Percentiles rank a stretch among this genome's conserved stretches.
These are phyloP conservation scores for Struthidea cinerea DNA, from an alignment of 2,113 vertebrate species.

Conservation along the genomic window DNA sequence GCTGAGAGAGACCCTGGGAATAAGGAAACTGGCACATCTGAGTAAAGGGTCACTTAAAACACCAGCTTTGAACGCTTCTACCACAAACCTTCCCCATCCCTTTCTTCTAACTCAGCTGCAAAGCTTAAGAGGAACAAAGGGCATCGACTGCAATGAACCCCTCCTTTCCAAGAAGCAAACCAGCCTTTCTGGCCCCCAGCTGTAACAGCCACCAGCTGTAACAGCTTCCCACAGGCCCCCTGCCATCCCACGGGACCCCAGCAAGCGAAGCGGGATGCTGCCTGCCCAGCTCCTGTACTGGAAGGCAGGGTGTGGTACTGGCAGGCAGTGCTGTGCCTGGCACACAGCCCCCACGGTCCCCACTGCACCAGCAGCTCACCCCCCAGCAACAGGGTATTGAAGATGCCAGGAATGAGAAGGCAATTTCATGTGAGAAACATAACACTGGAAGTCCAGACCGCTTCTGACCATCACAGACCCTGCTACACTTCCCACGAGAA, in stretches of 20 bases:
- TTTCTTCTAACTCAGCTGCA: background rate
- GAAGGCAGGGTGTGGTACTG: background rate
- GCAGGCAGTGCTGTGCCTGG: background rate
- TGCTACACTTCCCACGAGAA: background rate
- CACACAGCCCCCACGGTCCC: accelerated
- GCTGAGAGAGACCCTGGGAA: slow-evolving; percentile 46
- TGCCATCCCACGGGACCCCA: background rate
- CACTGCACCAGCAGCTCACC: background rate
- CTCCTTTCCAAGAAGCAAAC: background rate
- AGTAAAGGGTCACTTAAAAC: slow-evolving; percentile 36
- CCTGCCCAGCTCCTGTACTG: background rate
- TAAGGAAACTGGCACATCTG: background rate
- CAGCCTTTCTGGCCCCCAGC: background rate
- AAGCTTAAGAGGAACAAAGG: slow-evolving; percentile 8
- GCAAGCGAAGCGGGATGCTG: background rate
- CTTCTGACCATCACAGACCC: background rate
- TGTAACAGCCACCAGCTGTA: background rate
- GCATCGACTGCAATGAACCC: background rate
- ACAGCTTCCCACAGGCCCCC: background rate
- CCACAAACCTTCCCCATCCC: background rate
- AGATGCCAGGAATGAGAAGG: background rate
- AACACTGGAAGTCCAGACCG: accelerated
- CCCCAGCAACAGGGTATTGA: background rate
- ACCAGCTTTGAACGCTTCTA: background rate
- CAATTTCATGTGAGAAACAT: accelerated